Evolutionary conservation across 2,888 invertebrate genomes (phyloP).

Genomic region (Drosophila limbata): DNA sequence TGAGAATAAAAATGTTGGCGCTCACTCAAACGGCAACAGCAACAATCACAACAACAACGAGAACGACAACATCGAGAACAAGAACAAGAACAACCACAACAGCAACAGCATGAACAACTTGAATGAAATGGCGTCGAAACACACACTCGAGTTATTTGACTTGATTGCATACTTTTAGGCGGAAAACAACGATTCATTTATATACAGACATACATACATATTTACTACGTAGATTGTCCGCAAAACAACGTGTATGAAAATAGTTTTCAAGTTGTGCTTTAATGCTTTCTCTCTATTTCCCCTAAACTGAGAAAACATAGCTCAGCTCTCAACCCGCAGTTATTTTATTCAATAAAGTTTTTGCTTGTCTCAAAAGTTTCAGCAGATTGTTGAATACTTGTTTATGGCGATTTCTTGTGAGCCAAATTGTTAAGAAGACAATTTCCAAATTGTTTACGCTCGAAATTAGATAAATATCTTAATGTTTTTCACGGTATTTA

Average conservation of each 20-base stretch:
- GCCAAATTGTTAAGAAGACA: slow-evolving; percentile 11
- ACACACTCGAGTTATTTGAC: slow-evolving; percentile 63
- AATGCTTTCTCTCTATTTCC: not conserved
- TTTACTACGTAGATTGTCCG: slow-evolving; percentile 11
- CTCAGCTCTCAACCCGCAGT: not conserved
- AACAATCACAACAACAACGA: slow-evolving; percentile 25
- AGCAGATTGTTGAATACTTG: slow-evolving; percentile 12
- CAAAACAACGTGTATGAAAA: slow-evolving; percentile 47
- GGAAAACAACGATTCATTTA: slow-evolving; percentile 63
- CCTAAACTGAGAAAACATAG: not conserved
- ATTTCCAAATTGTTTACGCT: not conserved
- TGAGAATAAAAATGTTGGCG: slow-evolving; percentile 40
- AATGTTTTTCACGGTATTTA: not conserved
- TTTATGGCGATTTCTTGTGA: slow-evolving; percentile 11
- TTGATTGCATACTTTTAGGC: slow-evolving; percentile 75
- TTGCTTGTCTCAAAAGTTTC: slow-evolving; percentile 1
- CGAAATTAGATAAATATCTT: slow-evolving; percentile 16
- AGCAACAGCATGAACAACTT: slow-evolving; percentile 24
- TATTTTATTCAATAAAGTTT: slow-evolving; percentile 15
- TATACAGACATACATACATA: not conserved
- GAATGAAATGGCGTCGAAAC: slow-evolving; percentile 37
- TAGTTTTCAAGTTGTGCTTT: slow-evolving; percentile 55
- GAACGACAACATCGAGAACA: slow-evolving; percentile 4
- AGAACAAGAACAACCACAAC: slow-evolving; percentile 1
- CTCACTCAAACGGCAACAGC: slow-evolving; percentile 47